phyloP scores from a whole-genome alignment of 2,888 invertebrate genomes.

The Flabesymbios commensalis region DNA sequence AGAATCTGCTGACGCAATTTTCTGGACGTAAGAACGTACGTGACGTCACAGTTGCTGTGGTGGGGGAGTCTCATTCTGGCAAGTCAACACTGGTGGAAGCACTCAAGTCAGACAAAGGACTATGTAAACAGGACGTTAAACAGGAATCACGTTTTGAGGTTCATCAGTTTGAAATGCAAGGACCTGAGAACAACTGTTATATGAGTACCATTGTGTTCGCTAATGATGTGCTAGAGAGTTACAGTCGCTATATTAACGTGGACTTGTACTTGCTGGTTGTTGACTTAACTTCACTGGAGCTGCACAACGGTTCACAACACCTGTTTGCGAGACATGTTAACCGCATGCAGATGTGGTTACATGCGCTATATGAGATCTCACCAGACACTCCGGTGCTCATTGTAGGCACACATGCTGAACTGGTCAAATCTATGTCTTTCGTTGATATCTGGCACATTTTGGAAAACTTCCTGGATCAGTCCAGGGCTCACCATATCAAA shows the following conservation, averaged over 20 bases:
- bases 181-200: slow-evolving; percentile 19
- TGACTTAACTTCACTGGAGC: slow-evolving; percentile 38
- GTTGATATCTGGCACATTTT: slow-evolving; percentile 38
- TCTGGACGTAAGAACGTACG: slow-evolving; percentile 21
- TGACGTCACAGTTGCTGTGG: slow-evolving; percentile 36
- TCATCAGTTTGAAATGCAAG: slow-evolving; percentile 38
- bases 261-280: slow-evolving; percentile 37
- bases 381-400: slow-evolving; percentile 39
- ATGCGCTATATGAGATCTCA: slow-evolving; percentile 37
- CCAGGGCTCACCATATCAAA: slow-evolving; percentile 33
- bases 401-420: slow-evolving; percentile 40
- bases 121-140: slow-evolving; percentile 27
- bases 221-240: slow-evolving; percentile 36
- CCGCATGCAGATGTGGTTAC: slow-evolving; percentile 40
- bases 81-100: slow-evolving; percentile 39
- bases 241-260: slow-evolving; percentile 32
- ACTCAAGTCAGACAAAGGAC: slow-evolving; percentile 35
- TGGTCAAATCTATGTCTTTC: slow-evolving; percentile 37
- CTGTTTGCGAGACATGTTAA: slow-evolving; percentile 38
- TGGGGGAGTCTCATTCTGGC: slow-evolving; percentile 40
- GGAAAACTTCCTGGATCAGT: slow-evolving; percentile 35
- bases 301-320: slow-evolving; percentile 40
- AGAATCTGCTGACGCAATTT: slow-evolving; percentile 29
- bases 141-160: slow-evolving; percentile 33
- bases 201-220: slow-evolving; percentile 37